Evolutionary conservation across 2,888 invertebrate species (phyloP).

Genomic region (Euclidia mi): DNA sequence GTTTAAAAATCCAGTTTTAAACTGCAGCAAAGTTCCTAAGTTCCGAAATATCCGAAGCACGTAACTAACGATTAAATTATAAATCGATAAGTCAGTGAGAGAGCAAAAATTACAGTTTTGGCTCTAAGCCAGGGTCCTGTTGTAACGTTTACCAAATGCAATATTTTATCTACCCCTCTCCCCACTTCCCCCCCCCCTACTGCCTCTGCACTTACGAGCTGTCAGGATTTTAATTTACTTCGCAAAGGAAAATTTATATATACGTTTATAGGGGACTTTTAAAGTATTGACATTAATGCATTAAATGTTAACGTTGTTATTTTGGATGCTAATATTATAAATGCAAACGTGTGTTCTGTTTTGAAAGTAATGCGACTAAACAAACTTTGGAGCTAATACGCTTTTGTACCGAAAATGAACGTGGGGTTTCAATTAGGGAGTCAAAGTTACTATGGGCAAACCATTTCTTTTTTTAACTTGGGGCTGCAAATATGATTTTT

Average conservation of each 20-base stretch:
- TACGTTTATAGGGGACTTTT: constrained; percentile 37
- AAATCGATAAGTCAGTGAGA: constrained; percentile 51
- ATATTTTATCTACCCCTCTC: constrained; percentile 36
- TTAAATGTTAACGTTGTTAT: too few relatives aligned
- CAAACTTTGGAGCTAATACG: too few relatives aligned
- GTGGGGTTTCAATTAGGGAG: too few relatives aligned
- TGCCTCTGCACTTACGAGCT: constrained; percentile 43
- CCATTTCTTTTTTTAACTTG: too few relatives aligned
- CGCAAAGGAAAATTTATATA: constrained; percentile 61
- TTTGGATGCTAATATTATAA: background rate
- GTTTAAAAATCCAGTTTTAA: constrained; percentile 15
- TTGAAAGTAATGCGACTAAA: background rate
- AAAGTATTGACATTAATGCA: constrained; percentile 7
- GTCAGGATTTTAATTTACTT: constrained; percentile 59
- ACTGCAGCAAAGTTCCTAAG: too few relatives aligned
- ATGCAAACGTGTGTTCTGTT: background rate
- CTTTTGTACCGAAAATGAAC: too few relatives aligned
- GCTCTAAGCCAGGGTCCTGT: constrained; percentile 52
- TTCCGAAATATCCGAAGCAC: too few relatives aligned
- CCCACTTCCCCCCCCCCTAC: constrained; percentile 1
- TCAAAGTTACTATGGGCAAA: too few relatives aligned
- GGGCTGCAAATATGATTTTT: too few relatives aligned
- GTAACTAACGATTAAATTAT: constrained; percentile 52
- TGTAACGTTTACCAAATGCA: too few relatives aligned
- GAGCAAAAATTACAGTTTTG: too few relatives aligned